Evolutionary conservation across 2,797 vertebrate species (phyloP).

Genomic region (Enteromius afrohamiltoni): DNA sequence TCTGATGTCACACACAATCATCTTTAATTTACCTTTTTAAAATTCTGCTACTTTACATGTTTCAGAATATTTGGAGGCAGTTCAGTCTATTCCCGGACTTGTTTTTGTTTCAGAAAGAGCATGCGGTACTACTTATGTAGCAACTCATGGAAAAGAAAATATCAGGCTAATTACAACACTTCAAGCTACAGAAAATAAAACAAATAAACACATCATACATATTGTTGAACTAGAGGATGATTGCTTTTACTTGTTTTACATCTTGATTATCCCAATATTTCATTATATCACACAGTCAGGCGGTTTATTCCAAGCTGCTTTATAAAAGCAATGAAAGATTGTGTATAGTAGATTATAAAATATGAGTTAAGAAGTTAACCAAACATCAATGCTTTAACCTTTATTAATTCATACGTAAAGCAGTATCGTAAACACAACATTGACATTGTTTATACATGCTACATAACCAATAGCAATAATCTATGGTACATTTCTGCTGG

Average conservation of each 20-base stretch:
- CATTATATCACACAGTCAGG: neutral
- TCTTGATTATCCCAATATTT: conserved; percentile 25
- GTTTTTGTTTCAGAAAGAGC: neutral
- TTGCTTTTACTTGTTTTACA: conserved; percentile 1
- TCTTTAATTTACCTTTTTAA: neutral
- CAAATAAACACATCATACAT: conserved; percentile 2
- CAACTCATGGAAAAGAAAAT: neutral
- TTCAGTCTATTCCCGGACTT: neutral
- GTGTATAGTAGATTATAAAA: neutral
- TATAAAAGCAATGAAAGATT: neutral
- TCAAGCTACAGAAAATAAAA: conserved; percentile 4
- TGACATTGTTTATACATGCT: neutral
- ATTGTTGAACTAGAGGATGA: neutral
- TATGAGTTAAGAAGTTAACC: neutral
- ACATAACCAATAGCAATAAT: neutral
- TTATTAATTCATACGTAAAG: neutral
- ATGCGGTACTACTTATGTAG: conserved; percentile 18
- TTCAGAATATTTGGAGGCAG: neutral
- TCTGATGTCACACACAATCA: neutral
- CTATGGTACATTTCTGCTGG: neutral
- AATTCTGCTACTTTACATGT: too few species aligned
- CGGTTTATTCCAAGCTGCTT: neutral
- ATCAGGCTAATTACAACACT: conserved; percentile 2
- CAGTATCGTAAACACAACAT: conserved; percentile 7
- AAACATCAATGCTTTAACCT: neutral